Conservation (phyloP, 2,888 invertebrate genomes). For the Drosophila maculinotata region DNA sequence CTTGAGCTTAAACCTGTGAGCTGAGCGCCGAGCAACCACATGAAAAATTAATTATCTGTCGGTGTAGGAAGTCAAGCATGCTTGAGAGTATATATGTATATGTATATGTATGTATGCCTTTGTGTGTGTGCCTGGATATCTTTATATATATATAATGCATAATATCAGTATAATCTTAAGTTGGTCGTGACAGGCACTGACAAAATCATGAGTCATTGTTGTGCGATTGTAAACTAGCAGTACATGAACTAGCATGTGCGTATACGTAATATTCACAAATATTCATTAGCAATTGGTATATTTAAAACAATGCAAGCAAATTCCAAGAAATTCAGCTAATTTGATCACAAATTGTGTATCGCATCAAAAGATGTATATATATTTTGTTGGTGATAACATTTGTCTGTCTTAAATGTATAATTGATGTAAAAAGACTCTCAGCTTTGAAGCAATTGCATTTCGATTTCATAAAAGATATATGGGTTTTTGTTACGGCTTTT, state of each 20-base stretch:
- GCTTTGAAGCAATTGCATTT: no score
- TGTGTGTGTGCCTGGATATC: background rate
- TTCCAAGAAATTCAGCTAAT: background rate
- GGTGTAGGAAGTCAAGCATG: slow-evolving; percentile 22
- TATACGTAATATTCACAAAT: background rate
- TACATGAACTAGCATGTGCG: background rate
- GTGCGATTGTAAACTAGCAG: no score
- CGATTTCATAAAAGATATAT: no score
- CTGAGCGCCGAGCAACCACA: slow-evolving; percentile 18
- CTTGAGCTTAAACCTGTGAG: background rate
- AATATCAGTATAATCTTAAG: slow-evolving; percentile 1
- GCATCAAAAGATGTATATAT: background rate
- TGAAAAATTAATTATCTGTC: slow-evolving; percentile 53
- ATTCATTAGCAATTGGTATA: background rate
- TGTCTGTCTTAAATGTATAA: background rate
- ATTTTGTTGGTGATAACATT: background rate
- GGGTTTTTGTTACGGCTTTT: no score
- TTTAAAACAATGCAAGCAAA: no score
- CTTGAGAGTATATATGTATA: background rate
- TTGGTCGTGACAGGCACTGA: background rate
- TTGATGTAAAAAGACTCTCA: no score
- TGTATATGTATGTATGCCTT: background rate
- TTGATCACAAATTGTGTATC: background rate
- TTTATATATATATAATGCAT: background rate
- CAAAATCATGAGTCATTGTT: slow-evolving; percentile 1